phyloP scores from a whole-genome alignment of 1,140 invertebrate genomes.

The Episyrphus balteatus region DNA sequence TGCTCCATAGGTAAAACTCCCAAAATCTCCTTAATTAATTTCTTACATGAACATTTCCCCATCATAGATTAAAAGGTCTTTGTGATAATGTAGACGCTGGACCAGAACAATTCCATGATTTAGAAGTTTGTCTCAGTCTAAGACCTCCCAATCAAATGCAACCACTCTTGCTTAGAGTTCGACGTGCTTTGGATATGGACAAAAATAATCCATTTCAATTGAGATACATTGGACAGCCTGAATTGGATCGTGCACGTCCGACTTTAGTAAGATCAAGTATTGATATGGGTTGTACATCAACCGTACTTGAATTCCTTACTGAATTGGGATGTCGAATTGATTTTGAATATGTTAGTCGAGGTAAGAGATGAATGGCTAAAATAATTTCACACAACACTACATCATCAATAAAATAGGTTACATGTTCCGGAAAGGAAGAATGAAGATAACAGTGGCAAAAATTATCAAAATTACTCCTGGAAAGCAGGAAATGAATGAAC shows the following conservation, averaged over 20 bases:
- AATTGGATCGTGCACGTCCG: conserved; percentile 78
- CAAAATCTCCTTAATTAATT: background rate
- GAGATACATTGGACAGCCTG: conserved; percentile 80
- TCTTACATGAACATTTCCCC: background rate
- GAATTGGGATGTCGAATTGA: conserved; percentile 84
- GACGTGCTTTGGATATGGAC: conserved; percentile 59
- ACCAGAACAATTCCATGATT: conserved; percentile 84
- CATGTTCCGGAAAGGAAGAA: conserved; percentile 91
- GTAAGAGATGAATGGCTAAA: conserved; percentile 19
- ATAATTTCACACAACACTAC: background rate
- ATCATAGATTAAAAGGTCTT: conserved; percentile 62
- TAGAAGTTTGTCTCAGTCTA: conserved; percentile 75
- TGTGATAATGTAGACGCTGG: conserved; percentile 90
- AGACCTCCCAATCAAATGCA: conserved; percentile 42
- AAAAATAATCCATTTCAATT: conserved; percentile 65
- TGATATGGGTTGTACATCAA: conserved; percentile 80
- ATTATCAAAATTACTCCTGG: conserved; percentile 75
- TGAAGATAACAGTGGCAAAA: conserved; percentile 95
- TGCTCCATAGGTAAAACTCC: conserved; percentile 57
- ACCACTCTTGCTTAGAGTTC: conserved; percentile 59
- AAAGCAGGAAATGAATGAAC: conserved; percentile 59
- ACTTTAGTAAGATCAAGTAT: conserved; percentile 84
- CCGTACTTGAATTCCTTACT: conserved; percentile 81
- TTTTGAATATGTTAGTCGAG: conserved; percentile 88
- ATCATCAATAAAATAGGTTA: conserved; percentile 47